Conservation (phyloP, 2,113 vertebrate genomes). For the Saguinus midas region DNA sequence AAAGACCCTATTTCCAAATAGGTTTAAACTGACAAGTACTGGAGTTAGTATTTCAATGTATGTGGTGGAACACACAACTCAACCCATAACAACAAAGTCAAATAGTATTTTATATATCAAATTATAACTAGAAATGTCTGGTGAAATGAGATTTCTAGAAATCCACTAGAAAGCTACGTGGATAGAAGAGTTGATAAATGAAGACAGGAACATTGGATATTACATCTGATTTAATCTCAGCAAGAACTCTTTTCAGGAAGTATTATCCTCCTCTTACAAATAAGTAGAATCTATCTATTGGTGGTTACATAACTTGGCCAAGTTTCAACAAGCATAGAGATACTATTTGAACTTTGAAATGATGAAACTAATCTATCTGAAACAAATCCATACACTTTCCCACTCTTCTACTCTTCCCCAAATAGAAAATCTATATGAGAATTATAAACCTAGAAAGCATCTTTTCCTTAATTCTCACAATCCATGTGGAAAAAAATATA, state of each 20-base stretch:
- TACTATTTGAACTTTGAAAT: background rate
- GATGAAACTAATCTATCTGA: background rate
- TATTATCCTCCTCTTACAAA: background rate
- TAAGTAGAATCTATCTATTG: background rate
- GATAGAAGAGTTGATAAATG: background rate
- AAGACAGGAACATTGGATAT: background rate
- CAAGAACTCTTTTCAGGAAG: background rate
- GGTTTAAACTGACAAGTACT: background rate
- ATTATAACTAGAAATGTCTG: background rate
- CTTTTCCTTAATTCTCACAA: no score
- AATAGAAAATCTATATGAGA: background rate
- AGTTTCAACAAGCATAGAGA: background rate
- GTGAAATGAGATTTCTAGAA: background rate
- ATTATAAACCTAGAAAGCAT: background rate
- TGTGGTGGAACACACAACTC: background rate
- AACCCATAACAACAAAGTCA: background rate
- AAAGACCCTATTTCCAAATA: background rate
- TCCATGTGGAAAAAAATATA: no score
- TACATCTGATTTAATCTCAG: background rate
- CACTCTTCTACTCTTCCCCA: background rate
- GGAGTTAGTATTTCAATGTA: background rate
- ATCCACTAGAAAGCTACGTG: background rate
- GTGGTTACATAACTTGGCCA: background rate
- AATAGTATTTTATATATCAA: background rate
- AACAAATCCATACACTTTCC: background rate